Evolutionary conservation across 2,888 invertebrate genomes (phyloP), one percentile per base, ranked within the genome.

Genomic region (Nemurella pictetii): DNA sequence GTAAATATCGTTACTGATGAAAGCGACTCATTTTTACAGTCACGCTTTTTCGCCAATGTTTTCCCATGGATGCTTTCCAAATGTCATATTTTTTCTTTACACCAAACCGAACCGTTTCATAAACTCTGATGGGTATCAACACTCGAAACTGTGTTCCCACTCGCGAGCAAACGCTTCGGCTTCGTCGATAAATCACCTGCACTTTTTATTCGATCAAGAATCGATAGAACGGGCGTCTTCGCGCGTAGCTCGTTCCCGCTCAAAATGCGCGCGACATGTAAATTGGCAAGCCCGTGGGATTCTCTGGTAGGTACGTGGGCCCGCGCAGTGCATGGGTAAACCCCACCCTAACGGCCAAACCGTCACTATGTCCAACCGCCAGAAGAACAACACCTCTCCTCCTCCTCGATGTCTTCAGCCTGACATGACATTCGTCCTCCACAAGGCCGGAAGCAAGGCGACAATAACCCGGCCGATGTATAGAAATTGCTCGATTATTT

Each of bases 381-480:
- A 20, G 55, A n/a, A n/a, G n/a, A n/a, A n/a, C 55, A 15, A 55
- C 55, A 7, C 55, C 55, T 55, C 55, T 55, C 35, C 12, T 4
- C 35, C 2, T 12, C 55, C 55, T 20, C 9, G 55, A 15, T 55
- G 55, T 20, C 75, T n/a, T n/a, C n/a, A n/a, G n/a, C n/a, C n/a
- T n/a, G n/a, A 75, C 15, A 75, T 12, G 27, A 75, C 27, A 75
- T 26, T 27, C 75, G 75, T 27, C 75, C 75, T 75, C 75, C 27
- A 28, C 75, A 75, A 75, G 75, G 75, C 7, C 75, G 75, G 26
- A 28, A 27, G 26, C 3, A 26, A 20, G 28, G 28, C 75, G 75
- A 27, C 75, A 75, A 75, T 75, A 75, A 75, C 75, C 75, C 75
- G 75, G 27, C 75, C 26, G 26, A 75, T 27, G 55, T 20, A 55